phyloP scores from a whole-genome alignment of 2,113 vertebrate species.

The Antechinus stuartii region DNA sequence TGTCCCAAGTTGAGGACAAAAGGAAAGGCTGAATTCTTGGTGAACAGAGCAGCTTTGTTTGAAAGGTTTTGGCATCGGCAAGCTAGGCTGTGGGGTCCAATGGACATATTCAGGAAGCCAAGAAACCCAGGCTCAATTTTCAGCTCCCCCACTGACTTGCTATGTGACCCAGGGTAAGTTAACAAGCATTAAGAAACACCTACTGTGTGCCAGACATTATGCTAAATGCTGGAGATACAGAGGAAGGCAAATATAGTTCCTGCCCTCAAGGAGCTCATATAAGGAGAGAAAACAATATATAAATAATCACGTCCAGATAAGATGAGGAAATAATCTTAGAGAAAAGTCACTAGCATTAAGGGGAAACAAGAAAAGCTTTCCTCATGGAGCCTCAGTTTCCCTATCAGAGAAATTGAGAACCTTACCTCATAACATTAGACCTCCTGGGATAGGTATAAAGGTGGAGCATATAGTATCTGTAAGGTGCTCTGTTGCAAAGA shows the following conservation, averaged over 20 bases:
- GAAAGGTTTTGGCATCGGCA: background rate
- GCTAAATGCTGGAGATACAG: background rate
- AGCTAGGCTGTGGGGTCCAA: background rate
- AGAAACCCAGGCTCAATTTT: conserved; percentile 11
- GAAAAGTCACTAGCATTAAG: background rate
- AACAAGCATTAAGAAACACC: background rate
- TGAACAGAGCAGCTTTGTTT: conserved; percentile 68
- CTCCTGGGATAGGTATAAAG: background rate
- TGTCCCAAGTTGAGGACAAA: conserved; percentile 62
- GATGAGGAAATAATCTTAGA: background rate
- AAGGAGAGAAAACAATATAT: background rate
- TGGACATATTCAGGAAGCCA: background rate
- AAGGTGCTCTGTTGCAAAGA: background rate
- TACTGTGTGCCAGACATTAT: background rate
- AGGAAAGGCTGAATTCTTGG: conserved; percentile 40
- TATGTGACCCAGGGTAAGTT: background rate
- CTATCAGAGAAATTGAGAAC: background rate
- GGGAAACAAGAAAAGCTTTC: background rate
- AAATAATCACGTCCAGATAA: background rate
- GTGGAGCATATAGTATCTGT: background rate
- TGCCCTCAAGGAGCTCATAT: background rate
- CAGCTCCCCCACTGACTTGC: background rate
- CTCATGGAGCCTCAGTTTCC: background rate
- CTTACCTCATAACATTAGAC: background rate
- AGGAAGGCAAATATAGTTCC: background rate